phyloP scores from a whole-genome alignment of 2,888 invertebrate species.

The Pterostichus madidus region DNA sequence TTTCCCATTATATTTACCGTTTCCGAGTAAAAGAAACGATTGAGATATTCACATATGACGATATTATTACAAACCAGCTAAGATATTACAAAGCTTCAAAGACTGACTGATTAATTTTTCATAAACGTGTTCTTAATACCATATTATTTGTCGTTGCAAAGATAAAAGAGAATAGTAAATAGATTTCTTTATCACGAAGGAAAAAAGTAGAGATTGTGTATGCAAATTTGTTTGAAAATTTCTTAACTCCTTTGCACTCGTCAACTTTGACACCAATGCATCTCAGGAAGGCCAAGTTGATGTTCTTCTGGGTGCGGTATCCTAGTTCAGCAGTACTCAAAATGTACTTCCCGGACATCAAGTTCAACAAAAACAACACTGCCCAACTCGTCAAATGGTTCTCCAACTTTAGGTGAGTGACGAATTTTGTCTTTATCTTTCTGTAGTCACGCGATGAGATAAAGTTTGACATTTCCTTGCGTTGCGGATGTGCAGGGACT shows the following conservation, averaged over 20 bases:
- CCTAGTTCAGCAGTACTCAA: conserved; percentile 99
- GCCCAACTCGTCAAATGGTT: conserved; percentile 99
- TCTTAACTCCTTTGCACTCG: conserved; percentile 94
- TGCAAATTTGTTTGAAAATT: conserved; percentile 73
- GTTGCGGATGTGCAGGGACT: conserved; percentile 55
- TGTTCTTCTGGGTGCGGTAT: conserved; percentile 99
- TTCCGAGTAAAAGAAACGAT: conserved; percentile 39
- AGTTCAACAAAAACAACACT: conserved; percentile 99
- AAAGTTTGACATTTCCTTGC: conserved; percentile 48
- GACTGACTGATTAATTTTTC: conserved; percentile 32
- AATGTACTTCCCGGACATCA: conserved; percentile 99
- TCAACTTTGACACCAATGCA: conserved; percentile 99
- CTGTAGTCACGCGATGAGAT: conserved; percentile 42
- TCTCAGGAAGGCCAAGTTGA: conserved; percentile 99
- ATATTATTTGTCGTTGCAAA: conserved; percentile 23
- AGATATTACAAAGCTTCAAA: conserved; percentile 27
- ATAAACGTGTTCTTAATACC: conserved; percentile 32
- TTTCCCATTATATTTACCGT: conserved; percentile 25
- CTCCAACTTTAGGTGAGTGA: conserved; percentile 98
- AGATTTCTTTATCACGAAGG: not conserved
- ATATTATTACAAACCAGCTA: conserved; percentile 46
- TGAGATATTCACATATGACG: conserved; percentile 37
- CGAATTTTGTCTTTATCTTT: conserved; percentile 65
- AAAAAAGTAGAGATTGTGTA: not conserved
- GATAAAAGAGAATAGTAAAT: conserved; percentile 39